Evolutionary conservation across 2,888 invertebrate species (phyloP).

Genomic region (Ornithoptera priamus): DNA sequence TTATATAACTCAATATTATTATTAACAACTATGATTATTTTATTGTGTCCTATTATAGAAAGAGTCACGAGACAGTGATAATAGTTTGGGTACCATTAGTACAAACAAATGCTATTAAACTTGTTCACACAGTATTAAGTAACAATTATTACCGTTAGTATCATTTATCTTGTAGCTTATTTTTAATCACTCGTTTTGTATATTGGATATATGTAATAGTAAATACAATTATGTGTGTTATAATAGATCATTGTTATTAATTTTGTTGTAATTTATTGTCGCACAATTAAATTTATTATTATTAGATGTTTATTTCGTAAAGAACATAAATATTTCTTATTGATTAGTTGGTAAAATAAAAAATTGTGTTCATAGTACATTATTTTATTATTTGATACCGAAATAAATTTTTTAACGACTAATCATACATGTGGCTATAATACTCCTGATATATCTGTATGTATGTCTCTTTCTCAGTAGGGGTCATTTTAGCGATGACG

Average conservation of each 20-base stretch:
- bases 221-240: not conserved
- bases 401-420: slow-evolving; percentile 27
- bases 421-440: slow-evolving; percentile 94
- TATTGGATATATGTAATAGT: not conserved
- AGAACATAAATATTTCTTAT: not conserved
- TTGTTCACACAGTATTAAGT: slow-evolving; percentile 46
- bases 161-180: not conserved
- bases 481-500: slow-evolving; percentile 93
- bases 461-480: slow-evolving; percentile 95
- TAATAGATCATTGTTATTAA: not conserved
- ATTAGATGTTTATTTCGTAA: not conserved
- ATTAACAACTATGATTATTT: not conserved
- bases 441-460: slow-evolving; percentile 96
- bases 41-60: slow-evolving; percentile 2
- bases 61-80: not conserved
- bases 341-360: not conserved
- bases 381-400: not conserved
- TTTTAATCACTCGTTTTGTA: not conserved
- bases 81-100: slow-evolving; percentile 17
- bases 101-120: slow-evolving; percentile 20
- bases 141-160: slow-evolving; percentile 39
- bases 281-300: not conserved
- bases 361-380: not conserved
- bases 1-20: not conserved
- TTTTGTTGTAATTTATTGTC: slow-evolving; percentile 2